phyloP scores from a whole-genome alignment of 2,797 vertebrate genomes.

The Coregonus sp. region DNA sequence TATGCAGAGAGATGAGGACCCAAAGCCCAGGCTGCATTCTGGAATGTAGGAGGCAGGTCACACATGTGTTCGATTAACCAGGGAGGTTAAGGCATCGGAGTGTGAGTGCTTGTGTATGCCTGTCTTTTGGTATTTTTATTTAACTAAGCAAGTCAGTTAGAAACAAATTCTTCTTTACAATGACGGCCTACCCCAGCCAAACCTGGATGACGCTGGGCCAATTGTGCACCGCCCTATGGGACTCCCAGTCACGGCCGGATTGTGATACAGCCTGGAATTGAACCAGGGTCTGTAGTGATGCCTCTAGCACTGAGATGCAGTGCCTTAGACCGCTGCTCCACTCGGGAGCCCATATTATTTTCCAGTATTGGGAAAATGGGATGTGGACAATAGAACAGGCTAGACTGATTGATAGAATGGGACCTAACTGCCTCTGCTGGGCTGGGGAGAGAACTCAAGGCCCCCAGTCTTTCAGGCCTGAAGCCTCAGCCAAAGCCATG shows the following conservation, averaged over 20 bases:
- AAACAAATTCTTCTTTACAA: too few species aligned
- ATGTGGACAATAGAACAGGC: background rate
- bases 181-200: too few species aligned
- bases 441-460: background rate
- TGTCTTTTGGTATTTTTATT: background rate
- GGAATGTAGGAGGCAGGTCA: slow-evolving; percentile 10
- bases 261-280: too few species aligned
- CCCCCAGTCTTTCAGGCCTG: slow-evolving; percentile 8
- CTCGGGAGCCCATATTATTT: too few species aligned
- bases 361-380: background rate
- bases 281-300: too few species aligned
- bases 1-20: background rate
- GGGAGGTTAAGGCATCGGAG: slow-evolving; percentile 11
- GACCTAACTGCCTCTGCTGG: background rate
- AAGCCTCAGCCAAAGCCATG: background rate
- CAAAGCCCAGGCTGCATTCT: slow-evolving; percentile 1
- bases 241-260: too few species aligned
- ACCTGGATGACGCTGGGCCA: too few species aligned
- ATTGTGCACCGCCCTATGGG: too few species aligned
- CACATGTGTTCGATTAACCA: slow-evolving; percentile 22
- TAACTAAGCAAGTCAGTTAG: too few species aligned
- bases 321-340: too few species aligned
- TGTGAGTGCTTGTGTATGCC: background rate
- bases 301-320: too few species aligned
- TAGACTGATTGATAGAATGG: background rate